phyloP scores from a whole-genome alignment of 2,113 vertebrate species.

The Cyprinodon tularosa region DNA sequence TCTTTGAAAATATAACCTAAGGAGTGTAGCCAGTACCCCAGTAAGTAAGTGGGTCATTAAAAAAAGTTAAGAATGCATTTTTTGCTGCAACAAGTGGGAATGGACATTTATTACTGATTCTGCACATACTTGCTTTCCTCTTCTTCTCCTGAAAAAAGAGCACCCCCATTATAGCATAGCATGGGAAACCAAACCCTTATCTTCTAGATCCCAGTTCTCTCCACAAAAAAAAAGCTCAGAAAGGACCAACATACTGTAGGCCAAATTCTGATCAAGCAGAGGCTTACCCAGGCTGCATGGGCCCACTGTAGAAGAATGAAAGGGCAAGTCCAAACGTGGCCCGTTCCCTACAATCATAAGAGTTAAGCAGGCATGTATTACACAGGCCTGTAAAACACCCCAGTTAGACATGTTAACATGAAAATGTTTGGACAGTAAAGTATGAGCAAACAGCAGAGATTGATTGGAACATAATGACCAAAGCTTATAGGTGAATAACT shows the following conservation, averaged over 20 bases:
- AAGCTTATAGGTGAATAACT: constrained; percentile 29
- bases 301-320: constrained; percentile 37
- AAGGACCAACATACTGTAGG: neutral
- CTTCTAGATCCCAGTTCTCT: constrained; percentile 8
- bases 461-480: constrained; percentile 26
- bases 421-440: constrained; percentile 58
- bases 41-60: neutral
- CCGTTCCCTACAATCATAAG: neutral
- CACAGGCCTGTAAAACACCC: constrained; percentile 11
- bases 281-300: constrained; percentile 45
- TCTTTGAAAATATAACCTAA: too few relatives aligned
- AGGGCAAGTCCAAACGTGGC: constrained; percentile 44
- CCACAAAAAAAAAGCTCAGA: neutral
- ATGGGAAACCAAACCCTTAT: constrained; percentile 5
- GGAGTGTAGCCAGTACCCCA: too few relatives aligned
- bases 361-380: constrained; percentile 17
- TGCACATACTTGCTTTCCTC: neutral
- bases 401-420: neutral
- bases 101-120: neutral
- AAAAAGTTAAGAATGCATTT: neutral
- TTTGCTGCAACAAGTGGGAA: neutral
- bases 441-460: constrained; percentile 50
- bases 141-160: neutral
- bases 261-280: neutral
- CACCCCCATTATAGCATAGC: neutral